These are phyloP conservation scores for Chrysina gloriosa DNA, from an alignment of 2,888 invertebrate genomes.

Conservation along the genomic window DNA sequence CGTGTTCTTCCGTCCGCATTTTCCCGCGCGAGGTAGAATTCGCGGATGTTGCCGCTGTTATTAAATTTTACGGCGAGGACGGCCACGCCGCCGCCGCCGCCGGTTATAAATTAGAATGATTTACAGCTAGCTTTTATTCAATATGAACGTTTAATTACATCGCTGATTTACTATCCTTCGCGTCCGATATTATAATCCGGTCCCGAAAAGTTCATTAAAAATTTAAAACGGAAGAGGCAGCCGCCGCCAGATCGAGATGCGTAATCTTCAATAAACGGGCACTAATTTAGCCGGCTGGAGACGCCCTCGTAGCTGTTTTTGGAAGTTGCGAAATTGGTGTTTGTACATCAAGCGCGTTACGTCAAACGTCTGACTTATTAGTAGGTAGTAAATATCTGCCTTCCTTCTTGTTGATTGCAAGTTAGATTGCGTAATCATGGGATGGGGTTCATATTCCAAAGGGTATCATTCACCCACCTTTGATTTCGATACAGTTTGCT, in stretches of 20 bases:
- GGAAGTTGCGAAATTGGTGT: too few species aligned
- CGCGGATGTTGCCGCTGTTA: conserved; percentile 14
- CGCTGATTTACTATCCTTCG: conserved; percentile 41
- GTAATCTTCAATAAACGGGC: conserved; percentile 9
- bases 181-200: conserved; percentile 9
- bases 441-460: too few species aligned
- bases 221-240: conserved; percentile 26
- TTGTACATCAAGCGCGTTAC: too few species aligned
- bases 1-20: not conserved
- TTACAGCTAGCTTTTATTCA: conserved; percentile 39
- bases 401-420: too few species aligned
- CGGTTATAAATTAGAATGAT: conserved; percentile 42
- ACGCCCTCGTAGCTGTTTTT: too few species aligned
- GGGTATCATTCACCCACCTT: too few species aligned
- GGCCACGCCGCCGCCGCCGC: too few species aligned
- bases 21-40: conserved; percentile 1
- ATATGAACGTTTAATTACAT: conserved; percentile 44
- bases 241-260: conserved; percentile 7
- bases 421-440: too few species aligned
- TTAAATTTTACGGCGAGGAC: conserved; percentile 39
- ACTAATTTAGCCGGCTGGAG: conserved; percentile 29
- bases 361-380: too few species aligned
- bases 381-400: too few species aligned
- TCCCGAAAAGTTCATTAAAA: conserved; percentile 39
- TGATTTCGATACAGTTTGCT: too few species aligned